Evolutionary conservation across 2,797 vertebrate species (phyloP), one percentile per base, ranked within the genome.

Genomic region (Choloepus didactylus): DNA sequence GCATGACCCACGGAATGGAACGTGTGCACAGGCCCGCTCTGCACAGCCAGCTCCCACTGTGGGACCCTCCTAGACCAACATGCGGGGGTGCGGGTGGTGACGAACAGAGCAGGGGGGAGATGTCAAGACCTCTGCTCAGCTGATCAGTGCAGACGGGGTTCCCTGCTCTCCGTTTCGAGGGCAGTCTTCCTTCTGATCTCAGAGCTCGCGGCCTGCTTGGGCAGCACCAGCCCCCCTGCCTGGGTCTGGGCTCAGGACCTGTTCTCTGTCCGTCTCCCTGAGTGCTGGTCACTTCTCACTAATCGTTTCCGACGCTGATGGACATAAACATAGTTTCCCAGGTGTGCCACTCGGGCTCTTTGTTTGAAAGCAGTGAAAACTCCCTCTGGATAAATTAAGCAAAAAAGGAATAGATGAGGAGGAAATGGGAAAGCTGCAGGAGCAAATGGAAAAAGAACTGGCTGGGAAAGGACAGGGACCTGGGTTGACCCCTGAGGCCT

Each of bases 51-150:
- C 18, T 19, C 35, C 64, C 66, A 12, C 31, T 7, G 2, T 7
- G 11, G 41, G 41, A 27, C n/a, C 1, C 1, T 3, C 49, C 73
- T 10, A 2, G 4, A 5, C 5, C 21, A 16, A 12, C 10, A 2
- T 9, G 54, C 21, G 2, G 25, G 21, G 18, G 11, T 16, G 0
- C 41, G 9, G 1, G 12, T 12, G 29, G 25, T 15, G 35, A 31
- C 6, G 38, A 72, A 56, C 56, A 9, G 38, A 72, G 64, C 56
- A 6, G 25, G 31, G 23, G 73, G 14, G 49, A 41, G 87, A 41
- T 31, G 8, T 6, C 19, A 62, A 75, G 51, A 66, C 19, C 75
- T 51, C 77, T 85, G 73, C 16, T 80, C 38, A n/a, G 38, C 69
- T 64, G 54, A 62, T 79, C 16, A 38, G 6, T 21, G 31, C 60